Evolutionary conservation across 2,113 vertebrate genomes (phyloP).

Genomic region (Sitta europaea): DNA sequence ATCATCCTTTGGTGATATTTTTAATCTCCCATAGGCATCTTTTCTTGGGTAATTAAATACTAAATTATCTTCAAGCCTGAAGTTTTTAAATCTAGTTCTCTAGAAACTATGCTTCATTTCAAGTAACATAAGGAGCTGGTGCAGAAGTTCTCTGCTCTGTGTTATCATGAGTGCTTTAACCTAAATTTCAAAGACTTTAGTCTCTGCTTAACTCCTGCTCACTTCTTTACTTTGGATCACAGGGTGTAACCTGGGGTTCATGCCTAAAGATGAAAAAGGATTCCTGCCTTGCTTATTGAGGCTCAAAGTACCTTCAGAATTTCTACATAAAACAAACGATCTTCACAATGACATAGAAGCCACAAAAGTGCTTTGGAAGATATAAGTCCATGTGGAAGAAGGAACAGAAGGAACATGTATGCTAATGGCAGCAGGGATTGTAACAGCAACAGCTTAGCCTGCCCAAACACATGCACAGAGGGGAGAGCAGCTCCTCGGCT

Average conservation of each 20-base stretch:
- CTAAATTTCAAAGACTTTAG: background rate
- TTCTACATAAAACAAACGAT: background rate
- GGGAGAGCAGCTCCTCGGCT: background rate
- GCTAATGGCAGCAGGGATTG: background rate
- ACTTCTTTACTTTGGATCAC: background rate
- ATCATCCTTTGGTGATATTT: background rate
- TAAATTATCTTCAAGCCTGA: background rate
- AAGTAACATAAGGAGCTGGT: background rate
- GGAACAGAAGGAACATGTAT: background rate
- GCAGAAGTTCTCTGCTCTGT: background rate
- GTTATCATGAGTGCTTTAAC: background rate
- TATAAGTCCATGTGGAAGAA: background rate
- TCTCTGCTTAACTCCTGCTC: background rate
- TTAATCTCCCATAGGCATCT: background rate
- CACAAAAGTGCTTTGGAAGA: background rate
- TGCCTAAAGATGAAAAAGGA: background rate
- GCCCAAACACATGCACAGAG: background rate
- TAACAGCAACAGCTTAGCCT: background rate
- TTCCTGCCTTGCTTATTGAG: background rate
- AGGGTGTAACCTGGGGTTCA: background rate
- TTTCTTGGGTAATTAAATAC: conserved; percentile 2
- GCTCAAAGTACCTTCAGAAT: background rate
- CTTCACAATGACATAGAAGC: background rate
- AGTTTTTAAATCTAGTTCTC: background rate
- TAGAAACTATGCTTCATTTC: background rate